Conservation (phyloP, 1,140 invertebrate species). For the Heliconius congener region DNA sequence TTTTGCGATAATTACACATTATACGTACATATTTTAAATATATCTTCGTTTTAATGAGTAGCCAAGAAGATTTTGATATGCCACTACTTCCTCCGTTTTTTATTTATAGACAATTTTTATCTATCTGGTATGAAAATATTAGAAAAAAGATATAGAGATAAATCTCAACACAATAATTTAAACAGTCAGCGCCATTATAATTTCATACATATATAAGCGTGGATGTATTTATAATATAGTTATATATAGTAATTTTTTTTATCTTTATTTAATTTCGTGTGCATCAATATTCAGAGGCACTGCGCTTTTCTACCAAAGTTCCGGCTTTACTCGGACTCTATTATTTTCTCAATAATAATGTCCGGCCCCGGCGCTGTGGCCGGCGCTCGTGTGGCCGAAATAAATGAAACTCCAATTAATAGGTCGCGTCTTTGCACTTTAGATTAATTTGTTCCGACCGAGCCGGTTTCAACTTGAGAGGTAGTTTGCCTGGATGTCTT, state of each 20-base stretch:
- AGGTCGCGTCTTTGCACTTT: constrained; percentile 24
- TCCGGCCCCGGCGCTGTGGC: background rate
- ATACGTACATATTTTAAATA: too few relatives aligned
- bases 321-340: background rate
- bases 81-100: too few relatives aligned
- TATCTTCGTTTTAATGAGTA: too few relatives aligned
- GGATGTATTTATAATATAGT: too few relatives aligned
- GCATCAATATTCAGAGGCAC: background rate
- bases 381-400: constrained; percentile 16
- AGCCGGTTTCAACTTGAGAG: constrained; percentile 9
- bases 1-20: too few relatives aligned
- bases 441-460: constrained; percentile 30
- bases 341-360: constrained; percentile 23
- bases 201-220: too few relatives aligned
- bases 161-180: too few relatives aligned
- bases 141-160: too few relatives aligned
- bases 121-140: too few relatives aligned
- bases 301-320: constrained; percentile 14
- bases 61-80: too few relatives aligned
- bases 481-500: constrained; percentile 18
- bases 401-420: constrained; percentile 28
- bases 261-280: background rate
- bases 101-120: too few relatives aligned
- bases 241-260: background rate
- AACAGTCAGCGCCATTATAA: too few relatives aligned